These are phyloP conservation scores for Acronicta psi DNA, from an alignment of 2,888 invertebrate species.

Conservation along the genomic window DNA sequence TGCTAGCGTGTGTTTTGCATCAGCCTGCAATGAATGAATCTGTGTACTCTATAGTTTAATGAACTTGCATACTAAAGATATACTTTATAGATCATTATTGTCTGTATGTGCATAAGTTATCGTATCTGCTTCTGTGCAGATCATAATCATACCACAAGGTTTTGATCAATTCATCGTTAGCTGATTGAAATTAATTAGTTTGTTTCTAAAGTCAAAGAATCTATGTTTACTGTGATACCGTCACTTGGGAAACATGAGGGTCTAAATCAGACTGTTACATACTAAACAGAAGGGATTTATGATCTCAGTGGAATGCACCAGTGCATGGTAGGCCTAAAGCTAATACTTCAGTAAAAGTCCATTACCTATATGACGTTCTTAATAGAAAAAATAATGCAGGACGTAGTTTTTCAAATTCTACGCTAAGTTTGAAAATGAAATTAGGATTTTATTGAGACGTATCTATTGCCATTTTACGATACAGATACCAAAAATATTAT, in stretches of 20 bases:
- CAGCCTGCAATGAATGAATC: constrained; percentile 41
- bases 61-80: constrained; percentile 41
- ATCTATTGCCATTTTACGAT: too few relatives aligned
- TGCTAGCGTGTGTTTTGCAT: constrained; percentile 26
- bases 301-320: too few relatives aligned
- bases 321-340: too few relatives aligned
- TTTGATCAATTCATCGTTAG: constrained; percentile 32
- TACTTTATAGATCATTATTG: constrained; percentile 22
- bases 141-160: constrained; percentile 36
- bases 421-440: too few relatives aligned
- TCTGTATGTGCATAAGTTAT: constrained; percentile 11
- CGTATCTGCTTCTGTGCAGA: neutral
- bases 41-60: constrained; percentile 41
- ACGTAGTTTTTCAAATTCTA: too few relatives aligned
- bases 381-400: too few relatives aligned
- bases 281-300: neutral
- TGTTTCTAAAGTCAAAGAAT: constrained; percentile 9
- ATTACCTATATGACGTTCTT: too few relatives aligned
- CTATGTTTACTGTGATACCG: neutral
- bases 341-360: too few relatives aligned
- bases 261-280: neutral
- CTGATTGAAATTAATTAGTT: constrained; percentile 32
- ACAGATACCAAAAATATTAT: too few relatives aligned
- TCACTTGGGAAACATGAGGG: neutral
- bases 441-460: too few relatives aligned